A percentile compares a stretch with the other conserved stretches of the same genome.
Conservation (phyloP, 1,140 invertebrate species). For the Pogonus chalceus region DNA sequence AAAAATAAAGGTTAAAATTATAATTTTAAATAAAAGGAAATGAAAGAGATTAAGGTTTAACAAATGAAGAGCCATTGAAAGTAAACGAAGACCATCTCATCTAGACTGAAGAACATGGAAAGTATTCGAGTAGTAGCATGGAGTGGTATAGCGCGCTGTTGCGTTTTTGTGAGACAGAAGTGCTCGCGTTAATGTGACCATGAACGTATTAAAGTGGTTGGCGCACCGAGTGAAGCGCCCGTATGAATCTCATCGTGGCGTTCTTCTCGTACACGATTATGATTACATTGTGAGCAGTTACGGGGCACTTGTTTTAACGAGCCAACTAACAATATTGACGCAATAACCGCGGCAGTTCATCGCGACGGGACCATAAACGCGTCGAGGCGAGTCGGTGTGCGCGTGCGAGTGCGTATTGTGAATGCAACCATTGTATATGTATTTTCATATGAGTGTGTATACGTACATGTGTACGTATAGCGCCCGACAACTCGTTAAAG, state of each 20-base stretch:
- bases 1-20: too few relatives aligned
- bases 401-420: background rate
- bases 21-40: too few relatives aligned
- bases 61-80: too few relatives aligned
- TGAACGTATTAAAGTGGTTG: background rate
- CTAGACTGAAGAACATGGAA: too few relatives aligned
- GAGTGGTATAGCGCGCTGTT: too few relatives aligned
- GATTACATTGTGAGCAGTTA: slow-evolving; percentile 10
- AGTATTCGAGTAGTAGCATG: too few relatives aligned
- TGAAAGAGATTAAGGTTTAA: too few relatives aligned
- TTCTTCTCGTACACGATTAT: slow-evolving; percentile 1
- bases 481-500: background rate
- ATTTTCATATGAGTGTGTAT: background rate
- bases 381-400: too few relatives aligned
- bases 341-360: slow-evolving; percentile 7
- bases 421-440: background rate
- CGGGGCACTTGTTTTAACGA: slow-evolving; percentile 9
- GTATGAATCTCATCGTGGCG: background rate
- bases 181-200: slow-evolving; percentile 2
- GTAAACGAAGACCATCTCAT: too few relatives aligned
- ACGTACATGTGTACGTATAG: background rate
- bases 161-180: too few relatives aligned
- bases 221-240: too few relatives aligned
- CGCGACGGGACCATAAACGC: too few relatives aligned
- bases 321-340: slow-evolving; percentile 10